These are phyloP conservation scores for Beroe forskalii DNA, from an alignment of 37 sponge, comb jelly and placozoan species.

Conservation along the genomic window DNA sequence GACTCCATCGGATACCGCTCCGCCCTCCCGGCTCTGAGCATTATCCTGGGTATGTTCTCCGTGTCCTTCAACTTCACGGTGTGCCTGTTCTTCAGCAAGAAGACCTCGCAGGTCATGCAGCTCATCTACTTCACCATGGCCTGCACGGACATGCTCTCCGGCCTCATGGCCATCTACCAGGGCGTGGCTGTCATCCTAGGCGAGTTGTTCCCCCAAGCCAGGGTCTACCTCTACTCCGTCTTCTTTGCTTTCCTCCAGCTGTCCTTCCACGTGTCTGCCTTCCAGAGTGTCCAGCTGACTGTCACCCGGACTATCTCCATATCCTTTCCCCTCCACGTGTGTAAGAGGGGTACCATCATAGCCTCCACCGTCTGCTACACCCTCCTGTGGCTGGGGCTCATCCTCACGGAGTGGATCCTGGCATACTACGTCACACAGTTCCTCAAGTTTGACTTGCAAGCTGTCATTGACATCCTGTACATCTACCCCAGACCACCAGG, in stretches of 20 bases:
- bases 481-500: conserved; percentile 33
- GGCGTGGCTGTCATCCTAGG: conserved; percentile 27
- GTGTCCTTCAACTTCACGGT: conserved; percentile 4
- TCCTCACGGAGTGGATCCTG: conserved; percentile 32
- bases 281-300: conserved; percentile 18
- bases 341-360: not conserved
- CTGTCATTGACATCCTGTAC: conserved; percentile 50
- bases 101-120: conserved; percentile 39
- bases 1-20: not conserved
- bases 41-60: not conserved
- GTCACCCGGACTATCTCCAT: conserved; percentile 19
- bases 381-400: not conserved
- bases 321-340: not conserved
- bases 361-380: not conserved
- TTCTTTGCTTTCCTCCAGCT: conserved; percentile 19
- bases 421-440: not conserved
- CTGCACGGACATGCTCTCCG: conserved; percentile 11
- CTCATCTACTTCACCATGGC: conserved; percentile 49
- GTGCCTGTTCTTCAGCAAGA: conserved; percentile 14
- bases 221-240: conserved; percentile 27
- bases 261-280: conserved; percentile 35
- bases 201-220: not conserved
- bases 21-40: not conserved
- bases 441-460: not conserved
- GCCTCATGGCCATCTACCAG: conserved; percentile 37